Evolutionary conservation across 2,888 invertebrate genomes (phyloP).

Genomic region (Sinopyrophorus schimmeli): DNA sequence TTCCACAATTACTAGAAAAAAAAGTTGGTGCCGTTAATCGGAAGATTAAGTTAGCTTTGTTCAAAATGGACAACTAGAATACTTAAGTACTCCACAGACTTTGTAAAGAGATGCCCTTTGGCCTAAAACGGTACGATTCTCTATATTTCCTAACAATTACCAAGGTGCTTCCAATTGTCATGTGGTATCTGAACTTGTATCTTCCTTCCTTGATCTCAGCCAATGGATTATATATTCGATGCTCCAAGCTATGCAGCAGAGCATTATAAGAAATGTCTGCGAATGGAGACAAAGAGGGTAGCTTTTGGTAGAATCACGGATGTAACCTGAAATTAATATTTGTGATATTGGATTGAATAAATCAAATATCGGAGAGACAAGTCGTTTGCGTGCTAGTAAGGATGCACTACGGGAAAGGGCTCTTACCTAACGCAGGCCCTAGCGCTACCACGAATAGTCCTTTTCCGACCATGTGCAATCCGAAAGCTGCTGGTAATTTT

Average conservation of each 20-base stretch:
- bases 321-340: constrained; percentile 63
- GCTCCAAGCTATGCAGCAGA: constrained; percentile 71
- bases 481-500: constrained; percentile 76
- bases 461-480: constrained; percentile 76
- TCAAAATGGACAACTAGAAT: not conserved
- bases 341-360: too few relatives aligned
- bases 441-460: constrained; percentile 70
- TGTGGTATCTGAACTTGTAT: constrained; percentile 48
- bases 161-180: constrained; percentile 35
- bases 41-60: not conserved
- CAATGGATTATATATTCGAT: constrained; percentile 61
- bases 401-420: too few relatives aligned
- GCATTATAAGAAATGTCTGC: constrained; percentile 69
- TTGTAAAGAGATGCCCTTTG: constrained; percentile 12
- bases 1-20: too few relatives aligned
- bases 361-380: too few relatives aligned
- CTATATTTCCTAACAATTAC: constrained; percentile 16
- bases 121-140: constrained; percentile 10
- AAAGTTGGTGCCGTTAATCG: too few relatives aligned
- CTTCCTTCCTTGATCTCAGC: constrained; percentile 55
- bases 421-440: constrained; percentile 72
- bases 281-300: constrained; percentile 72
- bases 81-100: constrained; percentile 25
- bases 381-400: too few relatives aligned
- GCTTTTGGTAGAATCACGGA: constrained; percentile 69